phyloP scores from a whole-genome alignment of 2,113 vertebrate genomes.

The Castor canadensis region DNA sequence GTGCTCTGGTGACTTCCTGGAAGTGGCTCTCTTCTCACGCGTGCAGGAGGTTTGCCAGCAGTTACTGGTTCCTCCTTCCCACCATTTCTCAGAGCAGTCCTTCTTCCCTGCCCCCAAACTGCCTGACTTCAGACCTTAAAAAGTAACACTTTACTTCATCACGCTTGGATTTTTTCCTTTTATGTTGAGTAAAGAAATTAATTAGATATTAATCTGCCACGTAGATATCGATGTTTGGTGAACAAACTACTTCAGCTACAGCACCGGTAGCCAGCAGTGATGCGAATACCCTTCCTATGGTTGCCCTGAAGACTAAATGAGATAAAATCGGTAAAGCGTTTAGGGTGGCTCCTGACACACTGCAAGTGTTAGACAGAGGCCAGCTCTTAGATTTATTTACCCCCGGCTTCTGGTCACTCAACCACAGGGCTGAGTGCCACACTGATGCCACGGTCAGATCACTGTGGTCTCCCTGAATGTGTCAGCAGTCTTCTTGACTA shows the following conservation, averaged over 20 bases:
- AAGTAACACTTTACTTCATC: not conserved
- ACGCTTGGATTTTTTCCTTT: not conserved
- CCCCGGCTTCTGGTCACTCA: not conserved
- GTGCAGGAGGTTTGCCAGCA: accelerated
- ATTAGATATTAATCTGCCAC: not conserved
- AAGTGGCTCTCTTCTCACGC: accelerated
- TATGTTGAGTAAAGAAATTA: not conserved
- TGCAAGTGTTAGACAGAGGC: too few species aligned
- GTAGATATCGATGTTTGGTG: too few species aligned
- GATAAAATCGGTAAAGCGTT: not conserved
- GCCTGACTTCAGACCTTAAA: not conserved
- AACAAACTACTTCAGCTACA: not conserved
- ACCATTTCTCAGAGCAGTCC: accelerated
- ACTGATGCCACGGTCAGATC: not conserved
- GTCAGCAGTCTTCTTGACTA: not conserved
- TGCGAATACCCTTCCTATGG: accelerated
- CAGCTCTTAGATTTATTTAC: too few species aligned
- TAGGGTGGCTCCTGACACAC: too few species aligned
- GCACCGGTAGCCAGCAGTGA: too few species aligned
- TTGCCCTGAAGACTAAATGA: not conserved
- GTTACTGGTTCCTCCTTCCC: too few species aligned
- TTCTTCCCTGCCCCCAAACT: too few species aligned
- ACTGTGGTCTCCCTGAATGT: not conserved
- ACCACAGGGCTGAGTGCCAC: not conserved
- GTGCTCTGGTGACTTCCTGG: not conserved